A percentile compares a stretch with the other conserved stretches of the same genome.
Conservation (phyloP, 2,797 vertebrate species). For the Spinus olivaceus region DNA sequence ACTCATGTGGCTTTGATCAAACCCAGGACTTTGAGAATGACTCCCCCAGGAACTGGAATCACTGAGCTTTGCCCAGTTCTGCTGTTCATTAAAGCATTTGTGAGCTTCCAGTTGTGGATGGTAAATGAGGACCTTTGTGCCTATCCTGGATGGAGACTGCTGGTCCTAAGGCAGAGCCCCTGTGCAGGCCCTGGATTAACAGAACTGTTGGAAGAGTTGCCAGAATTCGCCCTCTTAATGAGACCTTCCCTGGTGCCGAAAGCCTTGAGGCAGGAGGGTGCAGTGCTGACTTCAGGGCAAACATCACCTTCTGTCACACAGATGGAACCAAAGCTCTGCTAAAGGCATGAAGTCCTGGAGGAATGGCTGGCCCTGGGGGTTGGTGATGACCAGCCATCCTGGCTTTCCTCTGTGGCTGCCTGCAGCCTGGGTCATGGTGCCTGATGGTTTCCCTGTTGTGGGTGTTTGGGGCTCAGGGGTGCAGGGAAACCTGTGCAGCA, state of each 20-base stretch:
- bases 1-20: conserved; percentile 59
- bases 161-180: not conserved
- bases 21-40: not conserved
- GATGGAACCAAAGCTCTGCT: not conserved
- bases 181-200: not conserved
- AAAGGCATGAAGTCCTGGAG: not conserved
- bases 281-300: not conserved
- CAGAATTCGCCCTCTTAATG: not conserved
- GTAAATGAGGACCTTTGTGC: conserved; percentile 5
- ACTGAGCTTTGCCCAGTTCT: conserved; percentile 26
- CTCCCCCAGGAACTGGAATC: conserved; percentile 18
- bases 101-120: not conserved
- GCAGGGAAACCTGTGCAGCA: not conserved
- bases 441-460: not conserved
- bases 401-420: not conserved
- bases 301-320: not conserved
- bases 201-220: not conserved
- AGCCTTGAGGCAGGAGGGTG: not conserved
- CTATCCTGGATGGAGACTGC: not conserved
- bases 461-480: not conserved
- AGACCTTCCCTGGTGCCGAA: not conserved
- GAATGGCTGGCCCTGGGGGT: not conserved
- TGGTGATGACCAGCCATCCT: not conserved
- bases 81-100: not conserved
- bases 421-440: not conserved